Evolutionary conservation across 2,797 vertebrate species (phyloP).

Genomic region (Pteronotus mesoamericanus): DNA sequence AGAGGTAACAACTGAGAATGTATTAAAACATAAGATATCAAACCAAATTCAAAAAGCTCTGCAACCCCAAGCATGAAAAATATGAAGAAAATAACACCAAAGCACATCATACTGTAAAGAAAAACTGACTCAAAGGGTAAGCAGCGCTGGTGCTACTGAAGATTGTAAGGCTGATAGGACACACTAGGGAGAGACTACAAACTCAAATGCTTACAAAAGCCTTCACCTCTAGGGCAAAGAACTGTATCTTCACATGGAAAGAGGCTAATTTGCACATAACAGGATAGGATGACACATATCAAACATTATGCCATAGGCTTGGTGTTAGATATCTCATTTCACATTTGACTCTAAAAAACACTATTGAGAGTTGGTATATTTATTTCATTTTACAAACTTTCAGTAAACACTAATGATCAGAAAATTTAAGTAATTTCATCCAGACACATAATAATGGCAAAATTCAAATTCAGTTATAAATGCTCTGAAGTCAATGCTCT

Average conservation of each 20-base stretch:
- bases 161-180: not conserved
- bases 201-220: not conserved
- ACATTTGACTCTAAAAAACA: not conserved
- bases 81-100: not conserved
- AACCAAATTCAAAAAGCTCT: not conserved
- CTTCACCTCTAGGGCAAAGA: not conserved
- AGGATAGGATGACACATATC: not conserved
- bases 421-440: constrained; percentile 25
- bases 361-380: not conserved
- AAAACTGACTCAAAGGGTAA: not conserved
- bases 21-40: not conserved
- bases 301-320: not conserved
- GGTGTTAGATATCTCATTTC: not conserved
- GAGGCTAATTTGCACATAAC: not conserved
- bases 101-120: not conserved
- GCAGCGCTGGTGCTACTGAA: not conserved
- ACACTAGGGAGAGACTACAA: not conserved
- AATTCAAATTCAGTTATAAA: not conserved
- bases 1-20: not conserved
- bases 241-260: not conserved
- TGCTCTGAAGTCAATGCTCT: not conserved
- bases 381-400: not conserved
- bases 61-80: not conserved
- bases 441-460: not conserved
- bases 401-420: not conserved